Base-by-base conservation (phyloP, 2,113 vertebrate species). In the Passer montanus region DNA sequence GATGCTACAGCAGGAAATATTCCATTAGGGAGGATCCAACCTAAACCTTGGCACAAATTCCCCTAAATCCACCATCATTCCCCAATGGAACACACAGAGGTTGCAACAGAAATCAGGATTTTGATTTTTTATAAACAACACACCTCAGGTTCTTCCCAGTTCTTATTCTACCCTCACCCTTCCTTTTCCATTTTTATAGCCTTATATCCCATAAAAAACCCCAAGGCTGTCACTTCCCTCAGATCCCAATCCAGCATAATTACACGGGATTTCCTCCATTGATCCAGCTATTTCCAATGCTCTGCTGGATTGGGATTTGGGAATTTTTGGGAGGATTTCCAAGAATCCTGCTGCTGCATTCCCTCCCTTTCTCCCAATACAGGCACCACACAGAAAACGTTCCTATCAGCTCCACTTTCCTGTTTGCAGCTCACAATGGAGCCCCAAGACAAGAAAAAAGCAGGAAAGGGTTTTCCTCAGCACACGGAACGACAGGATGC, bases 401-500 rank as follows among this genome's bases (percentile, higher is more conserved):
- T 81, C 55, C 56, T 73, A 75, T 94, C 67, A 67, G 90, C 91
- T 60, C 26, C 17, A 6, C 44, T 94, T 98, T 96, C 95, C 97
- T 97, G 72, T 43, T 49, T 90, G 44, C 33, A 50, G 56, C 80
- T 95, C 78, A 98, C 96, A 98, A 97, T 97, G 95, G 97, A 84
- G 74, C 87, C 72, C 49, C 10, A 27, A 94, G 93, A 95, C 64
- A 43, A 93, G 95, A 95, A 96, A 95, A 76, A 76, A 91, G 91
- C 94, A 97, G 95, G 95, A 97, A 98, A 97, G 90, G 77, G 60
- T 70, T 98, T 97, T 97, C 82, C 95, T 97, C 52, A 47, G 35
- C 91, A 78, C 81, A 60, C 14, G 62, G 95, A 90, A 93, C 75
- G 84, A 94, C 96, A 96, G 87, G 94, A 92, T 95, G 90, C 90